phyloP scores from a whole-genome alignment of 2,888 invertebrate species.

The Acleris laterana region DNA sequence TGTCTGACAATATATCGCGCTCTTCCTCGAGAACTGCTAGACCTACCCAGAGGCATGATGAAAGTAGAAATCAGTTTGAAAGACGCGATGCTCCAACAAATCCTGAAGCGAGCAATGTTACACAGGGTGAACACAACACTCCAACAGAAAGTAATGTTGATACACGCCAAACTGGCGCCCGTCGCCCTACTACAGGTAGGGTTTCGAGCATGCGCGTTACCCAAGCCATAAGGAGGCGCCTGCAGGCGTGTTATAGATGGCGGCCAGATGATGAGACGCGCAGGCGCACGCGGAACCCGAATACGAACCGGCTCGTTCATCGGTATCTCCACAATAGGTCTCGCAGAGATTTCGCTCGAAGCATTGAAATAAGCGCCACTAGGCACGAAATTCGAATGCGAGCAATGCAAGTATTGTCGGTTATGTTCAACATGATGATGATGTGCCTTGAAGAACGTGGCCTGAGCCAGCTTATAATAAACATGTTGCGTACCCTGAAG shows the following conservation, averaged over 20 bases:
- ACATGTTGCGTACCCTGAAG: slow-evolving; percentile 74
- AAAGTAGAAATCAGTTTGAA: slow-evolving; percentile 47
- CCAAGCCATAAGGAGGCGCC: slow-evolving; percentile 57
- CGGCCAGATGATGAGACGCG: slow-evolving; percentile 67
- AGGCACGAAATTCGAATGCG: slow-evolving; percentile 79
- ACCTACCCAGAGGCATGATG: slow-evolving; percentile 50
- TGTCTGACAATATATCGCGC: slow-evolving; percentile 61
- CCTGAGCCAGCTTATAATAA: slow-evolving; percentile 74
- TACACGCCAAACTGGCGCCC: slow-evolving; percentile 42
- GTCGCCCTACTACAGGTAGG: slow-evolving; percentile 51
- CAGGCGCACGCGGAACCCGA: slow-evolving; percentile 57
- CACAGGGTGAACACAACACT: slow-evolving; percentile 46
- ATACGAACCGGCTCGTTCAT: slow-evolving; percentile 55
- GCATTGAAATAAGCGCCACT: slow-evolving; percentile 72
- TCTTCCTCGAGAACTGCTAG: slow-evolving; percentile 49
- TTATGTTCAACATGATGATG: slow-evolving; percentile 83
- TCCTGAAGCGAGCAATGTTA: slow-evolving; percentile 42
- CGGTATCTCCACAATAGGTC: slow-evolving; percentile 56
- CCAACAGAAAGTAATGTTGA: slow-evolving; percentile 46
- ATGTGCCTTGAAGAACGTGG: slow-evolving; percentile 78
- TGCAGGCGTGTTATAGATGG: slow-evolving; percentile 63
- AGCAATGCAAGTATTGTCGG: slow-evolving; percentile 78
- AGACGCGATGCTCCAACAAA: slow-evolving; percentile 44
- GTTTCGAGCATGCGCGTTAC: slow-evolving; percentile 52
- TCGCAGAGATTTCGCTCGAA: slow-evolving; percentile 65